Conservation (phyloP, 2,888 invertebrate genomes). For the Pachliopta kotzebuea region DNA sequence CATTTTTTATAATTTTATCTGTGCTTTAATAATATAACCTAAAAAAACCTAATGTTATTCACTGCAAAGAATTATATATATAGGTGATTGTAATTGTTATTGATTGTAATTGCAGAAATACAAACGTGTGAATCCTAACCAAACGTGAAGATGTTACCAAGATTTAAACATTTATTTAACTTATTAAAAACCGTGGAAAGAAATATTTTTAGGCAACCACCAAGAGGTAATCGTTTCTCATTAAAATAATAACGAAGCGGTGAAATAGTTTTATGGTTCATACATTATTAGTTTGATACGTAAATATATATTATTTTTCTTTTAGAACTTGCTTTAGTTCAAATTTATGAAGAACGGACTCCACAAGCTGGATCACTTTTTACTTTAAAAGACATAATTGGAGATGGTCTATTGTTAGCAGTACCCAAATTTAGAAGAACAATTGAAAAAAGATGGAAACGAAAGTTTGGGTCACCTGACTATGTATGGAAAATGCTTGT, state of each 20-base stretch:
- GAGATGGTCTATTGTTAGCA: constrained; percentile 89
- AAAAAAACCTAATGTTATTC: neutral
- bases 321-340: constrained; percentile 63
- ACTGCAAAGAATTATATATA: neutral
- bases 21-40: neutral
- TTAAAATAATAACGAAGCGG: neutral
- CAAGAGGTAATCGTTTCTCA: constrained; percentile 53
- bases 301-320: constrained; percentile 25
- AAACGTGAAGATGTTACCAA: constrained; percentile 49
- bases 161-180: constrained; percentile 45
- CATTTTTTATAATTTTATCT: neutral
- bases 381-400: constrained; percentile 83
- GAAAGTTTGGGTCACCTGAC: constrained; percentile 86
- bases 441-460: constrained; percentile 85
- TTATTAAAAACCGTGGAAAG: constrained; percentile 55
- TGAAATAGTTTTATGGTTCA: too few relatives aligned
- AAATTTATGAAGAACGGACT: constrained; percentile 47
- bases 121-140: neutral
- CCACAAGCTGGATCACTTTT: constrained; percentile 48
- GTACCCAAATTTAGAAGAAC: constrained; percentile 90
- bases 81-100: neutral
- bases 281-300: too few relatives aligned
- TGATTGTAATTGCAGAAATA: neutral
- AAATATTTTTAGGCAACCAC: constrained; percentile 60
- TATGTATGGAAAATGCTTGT: constrained; percentile 85